phyloP scores from a whole-genome alignment of 2,797 vertebrate genomes.

The Scleropages formosus region DNA sequence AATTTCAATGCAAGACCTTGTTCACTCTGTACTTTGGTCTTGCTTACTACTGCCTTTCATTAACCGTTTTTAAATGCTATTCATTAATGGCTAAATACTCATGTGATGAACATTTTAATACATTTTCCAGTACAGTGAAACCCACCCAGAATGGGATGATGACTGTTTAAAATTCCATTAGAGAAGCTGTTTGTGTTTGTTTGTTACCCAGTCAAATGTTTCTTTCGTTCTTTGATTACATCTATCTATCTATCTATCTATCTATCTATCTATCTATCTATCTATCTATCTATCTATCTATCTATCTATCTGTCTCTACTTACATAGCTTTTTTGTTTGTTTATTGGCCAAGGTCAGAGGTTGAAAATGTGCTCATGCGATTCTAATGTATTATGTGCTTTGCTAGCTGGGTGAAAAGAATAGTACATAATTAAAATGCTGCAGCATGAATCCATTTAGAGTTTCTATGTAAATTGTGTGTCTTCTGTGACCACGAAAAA shows the following conservation, averaged over 20 bases:
- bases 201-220: too few relatives aligned
- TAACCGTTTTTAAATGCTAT: too few relatives aligned
- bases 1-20: conserved; percentile 9
- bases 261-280: too few relatives aligned
- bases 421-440: conserved; percentile 25
- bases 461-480: conserved; percentile 16
- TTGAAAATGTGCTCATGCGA: neutral
- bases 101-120: conserved; percentile 18
- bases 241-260: too few relatives aligned
- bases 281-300: neutral
- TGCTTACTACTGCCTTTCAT: neutral
- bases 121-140: too few relatives aligned
- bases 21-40: conserved; percentile 8
- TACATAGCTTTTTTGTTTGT: neutral
- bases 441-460: conserved; percentile 23
- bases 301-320: neutral
- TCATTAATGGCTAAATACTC: conserved; percentile 7
- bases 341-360: neutral
- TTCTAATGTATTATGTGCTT: conserved; percentile 23
- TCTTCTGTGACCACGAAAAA: conserved; percentile 27
- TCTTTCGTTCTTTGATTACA: too few relatives aligned
- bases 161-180: too few relatives aligned
- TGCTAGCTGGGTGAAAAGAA: conserved; percentile 21
- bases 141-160: too few relatives aligned
- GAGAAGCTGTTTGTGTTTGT: too few relatives aligned